A percentile compares a stretch with the other conserved stretches of the same genome.
Conservation (phyloP, 2,888 invertebrate species). For the Plusia festucae region DNA sequence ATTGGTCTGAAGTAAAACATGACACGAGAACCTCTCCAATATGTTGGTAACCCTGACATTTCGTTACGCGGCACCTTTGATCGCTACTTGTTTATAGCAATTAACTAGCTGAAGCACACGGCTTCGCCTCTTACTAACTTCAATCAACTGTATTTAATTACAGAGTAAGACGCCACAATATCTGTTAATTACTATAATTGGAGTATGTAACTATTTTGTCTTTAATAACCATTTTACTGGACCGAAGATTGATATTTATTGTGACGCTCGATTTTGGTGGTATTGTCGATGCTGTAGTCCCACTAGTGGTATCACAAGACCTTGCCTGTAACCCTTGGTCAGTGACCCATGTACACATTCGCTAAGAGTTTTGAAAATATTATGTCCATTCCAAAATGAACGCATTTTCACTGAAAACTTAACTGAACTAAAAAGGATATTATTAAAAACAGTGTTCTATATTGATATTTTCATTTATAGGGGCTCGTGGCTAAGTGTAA, state of each 20-base stretch:
- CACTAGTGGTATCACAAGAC: not conserved
- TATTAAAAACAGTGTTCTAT: no score
- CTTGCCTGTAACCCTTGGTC: not conserved
- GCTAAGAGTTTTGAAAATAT: no score
- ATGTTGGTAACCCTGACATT: constrained; percentile 59
- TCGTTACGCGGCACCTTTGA: constrained; percentile 67
- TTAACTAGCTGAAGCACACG: constrained; percentile 54
- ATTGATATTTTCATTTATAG: no score
- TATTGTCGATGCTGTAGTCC: not conserved
- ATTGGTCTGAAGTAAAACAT: constrained; percentile 4
- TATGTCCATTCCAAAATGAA: no score
- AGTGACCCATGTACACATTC: no score
- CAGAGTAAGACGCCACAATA: constrained; percentile 45
- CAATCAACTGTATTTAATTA: constrained; percentile 59
- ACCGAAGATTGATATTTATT: constrained; percentile 37
- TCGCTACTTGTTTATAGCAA: constrained; percentile 62
- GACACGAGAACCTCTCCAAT: constrained; percentile 20
- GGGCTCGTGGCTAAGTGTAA: no score
- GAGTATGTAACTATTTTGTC: constrained; percentile 38
- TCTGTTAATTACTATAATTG: constrained; percentile 56
- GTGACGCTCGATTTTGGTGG: not conserved
- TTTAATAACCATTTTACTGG: constrained; percentile 28
- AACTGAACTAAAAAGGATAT: no score
- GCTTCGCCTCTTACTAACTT: constrained; percentile 41
- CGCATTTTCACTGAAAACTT: no score